These are phyloP conservation scores for Neodontobutis hainanensis DNA, from an alignment of 2,113 vertebrate genomes.

Conservation along the genomic window DNA sequence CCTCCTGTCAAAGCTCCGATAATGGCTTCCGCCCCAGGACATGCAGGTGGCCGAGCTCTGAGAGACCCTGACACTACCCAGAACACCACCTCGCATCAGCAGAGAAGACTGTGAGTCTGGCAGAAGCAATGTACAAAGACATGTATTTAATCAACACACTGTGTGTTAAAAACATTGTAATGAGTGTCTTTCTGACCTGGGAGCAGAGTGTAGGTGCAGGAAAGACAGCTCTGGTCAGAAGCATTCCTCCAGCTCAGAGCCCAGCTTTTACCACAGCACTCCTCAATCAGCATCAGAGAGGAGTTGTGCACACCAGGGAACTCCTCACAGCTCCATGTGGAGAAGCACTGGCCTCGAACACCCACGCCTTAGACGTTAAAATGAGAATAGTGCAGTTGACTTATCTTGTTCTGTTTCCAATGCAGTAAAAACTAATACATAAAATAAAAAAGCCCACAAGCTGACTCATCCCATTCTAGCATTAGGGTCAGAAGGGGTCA, in stretches of 20 bases:
- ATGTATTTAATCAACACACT: background rate
- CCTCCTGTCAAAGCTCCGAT: slow-evolving; percentile 85
- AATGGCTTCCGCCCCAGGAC: slow-evolving; percentile 87
- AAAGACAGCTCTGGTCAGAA: slow-evolving; percentile 78
- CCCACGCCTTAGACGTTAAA: slow-evolving; percentile 49
- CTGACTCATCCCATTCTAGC: too few relatives aligned
- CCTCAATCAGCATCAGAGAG: slow-evolving; percentile 79
- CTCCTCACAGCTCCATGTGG: slow-evolving; percentile 82
- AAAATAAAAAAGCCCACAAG: too few relatives aligned
- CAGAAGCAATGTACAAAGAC: background rate
- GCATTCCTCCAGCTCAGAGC: slow-evolving; percentile 86
- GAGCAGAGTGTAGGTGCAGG: slow-evolving; percentile 79
- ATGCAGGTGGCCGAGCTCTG: slow-evolving; percentile 80
- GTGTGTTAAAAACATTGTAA: background rate
- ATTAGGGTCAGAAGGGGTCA: too few relatives aligned
- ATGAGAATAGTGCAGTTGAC: background rate
- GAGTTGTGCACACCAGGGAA: slow-evolving; percentile 67
- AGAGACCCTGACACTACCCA: slow-evolving; percentile 56
- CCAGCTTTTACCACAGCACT: slow-evolving; percentile 85
- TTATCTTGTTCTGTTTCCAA: too few relatives aligned
- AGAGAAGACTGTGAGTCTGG: slow-evolving; percentile 72
- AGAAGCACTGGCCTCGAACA: slow-evolving; percentile 80
- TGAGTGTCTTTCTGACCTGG: slow-evolving; percentile 62
- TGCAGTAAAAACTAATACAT: too few relatives aligned
- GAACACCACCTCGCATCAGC: slow-evolving; percentile 65